Percentiles rank a stretch among this genome's conserved stretches.
phyloP scores from a whole-genome alignment of 1,140 invertebrate species.

The Nymphalis io region DNA sequence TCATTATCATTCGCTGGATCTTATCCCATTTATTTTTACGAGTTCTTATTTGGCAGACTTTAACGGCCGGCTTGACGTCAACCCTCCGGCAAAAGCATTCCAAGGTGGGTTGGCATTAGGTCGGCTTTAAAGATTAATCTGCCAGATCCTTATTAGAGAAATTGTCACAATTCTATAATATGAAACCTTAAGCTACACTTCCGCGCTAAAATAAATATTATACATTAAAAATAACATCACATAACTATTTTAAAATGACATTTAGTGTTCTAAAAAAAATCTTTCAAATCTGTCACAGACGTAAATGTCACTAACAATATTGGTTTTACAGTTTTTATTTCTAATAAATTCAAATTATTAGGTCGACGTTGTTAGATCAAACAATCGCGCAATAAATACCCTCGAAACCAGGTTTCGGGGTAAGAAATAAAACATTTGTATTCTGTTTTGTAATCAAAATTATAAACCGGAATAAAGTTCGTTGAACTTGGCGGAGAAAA shows the following conservation, averaged over 20 bases:
- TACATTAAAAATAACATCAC: background rate
- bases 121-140: no score
- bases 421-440: conserved; percentile 19
- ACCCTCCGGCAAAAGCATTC: no score
- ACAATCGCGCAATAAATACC: conserved; percentile 28
- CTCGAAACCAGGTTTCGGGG: conserved; percentile 17
- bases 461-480: conserved; percentile 25
- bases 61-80: no score
- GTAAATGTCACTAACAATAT: conserved; percentile 21
- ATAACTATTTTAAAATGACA: background rate
- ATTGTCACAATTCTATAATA: no score
- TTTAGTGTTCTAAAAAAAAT: background rate
- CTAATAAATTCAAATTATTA: conserved; percentile 30
- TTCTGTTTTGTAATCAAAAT: conserved; percentile 10
- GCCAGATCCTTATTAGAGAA: no score
- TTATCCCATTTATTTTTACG: no score
- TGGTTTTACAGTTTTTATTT: conserved; percentile 10
- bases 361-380: conserved; percentile 26
- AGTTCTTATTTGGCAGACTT: no score
- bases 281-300: background rate
- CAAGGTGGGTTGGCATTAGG: no score
- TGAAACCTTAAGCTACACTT: no score
- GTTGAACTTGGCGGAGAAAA: conserved; percentile 22
- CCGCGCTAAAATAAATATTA: background rate
- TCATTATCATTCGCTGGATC: no score